These are phyloP conservation scores for Cartodere bifasciata DNA, from an alignment of 2,888 invertebrate species.

Conservation along the genomic window DNA sequence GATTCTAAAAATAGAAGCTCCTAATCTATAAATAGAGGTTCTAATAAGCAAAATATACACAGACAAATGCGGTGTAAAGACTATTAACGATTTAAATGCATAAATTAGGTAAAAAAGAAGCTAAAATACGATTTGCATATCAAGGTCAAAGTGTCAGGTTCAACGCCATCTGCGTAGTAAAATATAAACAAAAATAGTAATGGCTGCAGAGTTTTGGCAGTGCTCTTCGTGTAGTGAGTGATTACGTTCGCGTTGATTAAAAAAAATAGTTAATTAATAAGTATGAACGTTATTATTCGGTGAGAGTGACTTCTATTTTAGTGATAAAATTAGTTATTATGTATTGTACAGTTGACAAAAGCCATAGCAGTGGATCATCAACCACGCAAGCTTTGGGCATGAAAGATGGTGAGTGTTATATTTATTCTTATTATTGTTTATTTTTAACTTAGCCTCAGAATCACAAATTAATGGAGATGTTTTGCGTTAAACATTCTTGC, in stretches of 20 bases:
- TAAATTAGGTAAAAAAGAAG: too few relatives aligned
- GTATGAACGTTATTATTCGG: conserved; percentile 45
- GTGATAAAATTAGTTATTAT: conserved; percentile 38
- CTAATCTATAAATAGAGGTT: too few relatives aligned
- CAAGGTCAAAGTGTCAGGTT: too few relatives aligned
- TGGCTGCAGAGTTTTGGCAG: conserved; percentile 33
- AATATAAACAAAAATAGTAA: conserved; percentile 31
- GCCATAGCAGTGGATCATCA: conserved; percentile 59
- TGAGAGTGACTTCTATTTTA: conserved; percentile 41
- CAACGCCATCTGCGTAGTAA: conserved; percentile 28
- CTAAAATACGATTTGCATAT: too few relatives aligned
- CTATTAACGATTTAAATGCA: too few relatives aligned
- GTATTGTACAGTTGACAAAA: conserved; percentile 67
- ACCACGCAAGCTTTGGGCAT: conserved; percentile 57
- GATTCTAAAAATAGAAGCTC: too few relatives aligned
- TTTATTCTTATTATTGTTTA: too few relatives aligned
- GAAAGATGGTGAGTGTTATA: conserved; percentile 57
- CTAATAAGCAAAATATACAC: too few relatives aligned
- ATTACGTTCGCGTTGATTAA: conserved; percentile 24
- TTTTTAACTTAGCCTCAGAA: too few relatives aligned
- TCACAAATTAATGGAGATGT: too few relatives aligned
- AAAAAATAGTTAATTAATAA: conserved; percentile 22
- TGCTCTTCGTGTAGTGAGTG: conserved; percentile 27
- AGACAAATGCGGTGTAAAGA: too few relatives aligned
- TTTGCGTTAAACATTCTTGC: too few relatives aligned